A percentile compares a stretch with the other conserved stretches of the same genome.
Evolutionary conservation across 1,140 invertebrate genomes (phyloP).

Genomic region (Drosophila aff.): DNA sequence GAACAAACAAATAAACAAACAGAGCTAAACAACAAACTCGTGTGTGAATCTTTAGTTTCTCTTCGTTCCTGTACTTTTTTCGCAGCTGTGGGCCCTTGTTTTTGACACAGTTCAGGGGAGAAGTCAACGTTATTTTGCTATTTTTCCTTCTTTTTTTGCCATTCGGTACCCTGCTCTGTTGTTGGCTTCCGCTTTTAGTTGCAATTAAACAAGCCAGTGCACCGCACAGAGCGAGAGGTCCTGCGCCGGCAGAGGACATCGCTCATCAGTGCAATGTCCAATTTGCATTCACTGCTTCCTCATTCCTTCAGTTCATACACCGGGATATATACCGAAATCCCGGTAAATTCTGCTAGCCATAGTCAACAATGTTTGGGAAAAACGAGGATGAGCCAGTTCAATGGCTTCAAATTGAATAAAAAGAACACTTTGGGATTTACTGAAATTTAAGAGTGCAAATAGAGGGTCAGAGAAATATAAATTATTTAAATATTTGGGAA

Average conservation of each 20-base stretch:
- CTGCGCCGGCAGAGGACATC: conserved; percentile 48
- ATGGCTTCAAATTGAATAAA: conserved; percentile 35
- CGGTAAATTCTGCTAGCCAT: conserved; percentile 4
- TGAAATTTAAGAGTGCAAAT: not conserved
- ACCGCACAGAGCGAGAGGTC: conserved; percentile 42
- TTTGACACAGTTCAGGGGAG: conserved; percentile 78
- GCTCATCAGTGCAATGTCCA: conserved; percentile 73
- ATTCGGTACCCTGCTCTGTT: conserved; percentile 3
- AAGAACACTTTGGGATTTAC: not conserved
- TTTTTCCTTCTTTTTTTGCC: conserved; percentile 1
- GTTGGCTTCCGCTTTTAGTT: conserved; percentile 71
- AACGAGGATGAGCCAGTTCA: not conserved
- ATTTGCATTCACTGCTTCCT: conserved; percentile 56
- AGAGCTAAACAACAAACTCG: conserved; percentile 74
- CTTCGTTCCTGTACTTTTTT: conserved; percentile 6
- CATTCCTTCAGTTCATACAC: conserved; percentile 12
- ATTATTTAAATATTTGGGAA: not conserved
- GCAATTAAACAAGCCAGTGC: conserved; percentile 79
- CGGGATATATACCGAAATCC: conserved; percentile 8
- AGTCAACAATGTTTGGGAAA: conserved; percentile 1
- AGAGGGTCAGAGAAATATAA: not conserved
- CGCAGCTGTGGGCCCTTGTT: conserved; percentile 50
- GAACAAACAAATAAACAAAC: conserved; percentile 60
- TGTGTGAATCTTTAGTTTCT: conserved; percentile 37
- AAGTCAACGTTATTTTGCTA: conserved; percentile 55